These are phyloP conservation scores for Platichthys flesus DNA, from an alignment of 2,113 vertebrate genomes.

Conservation along the genomic window DNA sequence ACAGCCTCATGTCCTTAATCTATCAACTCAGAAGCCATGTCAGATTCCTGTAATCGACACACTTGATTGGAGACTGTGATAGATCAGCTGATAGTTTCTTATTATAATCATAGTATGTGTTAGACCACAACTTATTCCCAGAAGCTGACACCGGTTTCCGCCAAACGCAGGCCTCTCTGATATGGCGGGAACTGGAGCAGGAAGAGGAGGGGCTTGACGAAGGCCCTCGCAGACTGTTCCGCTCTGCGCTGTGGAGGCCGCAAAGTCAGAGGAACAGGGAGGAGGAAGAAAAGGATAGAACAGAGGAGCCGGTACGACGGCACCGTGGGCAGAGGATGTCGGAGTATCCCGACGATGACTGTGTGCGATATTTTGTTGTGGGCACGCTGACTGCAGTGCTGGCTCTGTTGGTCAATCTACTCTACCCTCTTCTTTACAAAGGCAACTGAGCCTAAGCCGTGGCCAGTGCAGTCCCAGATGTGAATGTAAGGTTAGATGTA, in stretches of 20 bases:
- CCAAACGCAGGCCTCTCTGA: constrained; percentile 99
- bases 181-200: constrained; percentile 99
- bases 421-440: constrained; percentile 90
- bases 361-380: constrained; percentile 90
- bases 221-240: constrained; percentile 74
- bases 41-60: background rate
- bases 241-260: constrained; percentile 73
- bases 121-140: constrained; percentile 73
- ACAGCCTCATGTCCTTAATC: constrained; percentile 1
- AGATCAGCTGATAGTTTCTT: background rate
- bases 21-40: background rate
- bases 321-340: constrained; percentile 72
- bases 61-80: background rate
- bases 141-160: constrained; percentile 98
- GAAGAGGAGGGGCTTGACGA: constrained; percentile 86
- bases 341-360: constrained; percentile 88
- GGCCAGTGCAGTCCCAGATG: background rate
- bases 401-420: constrained; percentile 90
- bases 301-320: constrained; percentile 40
- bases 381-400: constrained; percentile 90
- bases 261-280: constrained; percentile 49
- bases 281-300: constrained; percentile 59
- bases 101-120: constrained; percentile 53
- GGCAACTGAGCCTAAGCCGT: constrained; percentile 82
- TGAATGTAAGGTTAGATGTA: background rate